Evolutionary conservation across 2,113 vertebrate species (phyloP).

Genomic region (Crotalus horridus): DNA sequence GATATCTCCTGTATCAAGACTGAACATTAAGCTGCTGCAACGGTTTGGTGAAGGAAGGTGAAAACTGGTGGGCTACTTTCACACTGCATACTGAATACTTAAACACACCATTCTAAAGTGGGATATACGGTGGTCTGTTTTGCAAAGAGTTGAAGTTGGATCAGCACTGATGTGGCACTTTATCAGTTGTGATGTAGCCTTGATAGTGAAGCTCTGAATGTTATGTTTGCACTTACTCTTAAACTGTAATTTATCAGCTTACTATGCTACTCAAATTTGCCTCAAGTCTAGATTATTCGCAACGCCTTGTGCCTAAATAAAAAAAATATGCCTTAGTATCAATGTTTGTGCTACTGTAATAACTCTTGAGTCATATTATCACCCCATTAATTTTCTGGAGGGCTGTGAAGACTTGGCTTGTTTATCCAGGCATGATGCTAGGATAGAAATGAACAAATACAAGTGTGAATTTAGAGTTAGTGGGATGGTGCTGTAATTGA

Average conservation of each 20-base stretch:
- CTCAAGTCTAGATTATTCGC: constrained; percentile 72
- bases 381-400: background rate
- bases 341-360: constrained; percentile 40
- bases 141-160: constrained; percentile 67
- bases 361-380: background rate
- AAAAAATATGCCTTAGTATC: constrained; percentile 73
- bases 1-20: constrained; percentile 96
- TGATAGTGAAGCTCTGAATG: constrained; percentile 77
- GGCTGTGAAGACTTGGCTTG: background rate
- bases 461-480: background rate
- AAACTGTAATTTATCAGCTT: constrained; percentile 70
- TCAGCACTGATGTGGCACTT: constrained; percentile 79
- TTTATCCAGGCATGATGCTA: background rate
- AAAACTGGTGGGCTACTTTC: constrained; percentile 58
- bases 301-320: constrained; percentile 89
- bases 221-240: constrained; percentile 76
- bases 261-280: constrained; percentile 69
- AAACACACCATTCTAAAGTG: constrained; percentile 54
- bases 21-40: constrained; percentile 69
- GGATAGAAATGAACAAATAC: background rate
- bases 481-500: background rate
- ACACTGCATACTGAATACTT: constrained; percentile 61
- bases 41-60: constrained; percentile 48
- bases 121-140: constrained; percentile 59
- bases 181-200: constrained; percentile 78